A percentile compares a stretch with the other conserved stretches of the same genome.
These are phyloP conservation scores for Ormyrus nitidulus DNA, from an alignment of 2,888 invertebrate genomes.

Conservation along the genomic window DNA sequence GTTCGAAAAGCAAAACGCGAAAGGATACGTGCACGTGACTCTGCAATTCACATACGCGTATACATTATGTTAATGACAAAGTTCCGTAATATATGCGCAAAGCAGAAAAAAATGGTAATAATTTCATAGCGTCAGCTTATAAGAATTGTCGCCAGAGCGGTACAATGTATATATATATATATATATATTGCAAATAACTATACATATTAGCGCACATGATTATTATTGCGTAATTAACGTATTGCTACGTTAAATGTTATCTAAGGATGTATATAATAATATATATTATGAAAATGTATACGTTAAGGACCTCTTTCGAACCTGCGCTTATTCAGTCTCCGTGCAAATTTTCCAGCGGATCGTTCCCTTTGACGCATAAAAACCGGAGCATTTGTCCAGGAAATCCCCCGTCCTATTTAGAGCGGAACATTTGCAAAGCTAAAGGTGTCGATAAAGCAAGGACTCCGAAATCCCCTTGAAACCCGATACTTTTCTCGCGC, in stretches of 20 bases:
- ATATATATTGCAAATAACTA: conserved; percentile 9
- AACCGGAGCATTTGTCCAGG: too few relatives aligned
- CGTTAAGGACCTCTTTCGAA: conserved; percentile 61
- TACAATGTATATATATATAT: conserved; percentile 8
- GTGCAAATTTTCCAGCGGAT: conserved; percentile 17
- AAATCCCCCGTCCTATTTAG: too few relatives aligned
- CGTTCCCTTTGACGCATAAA: too few relatives aligned
- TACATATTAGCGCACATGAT: conserved; percentile 13
- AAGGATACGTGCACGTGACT: conserved; percentile 18
- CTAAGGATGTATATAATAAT: conserved; percentile 28
- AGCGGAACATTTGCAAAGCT: too few relatives aligned
- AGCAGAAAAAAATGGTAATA: conserved; percentile 15
- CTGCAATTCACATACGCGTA: conserved; percentile 10
- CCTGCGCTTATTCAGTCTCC: conserved; percentile 46
- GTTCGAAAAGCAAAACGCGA: conserved; percentile 31
- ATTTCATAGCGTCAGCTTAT: conserved; percentile 13
- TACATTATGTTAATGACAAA: conserved; percentile 26
- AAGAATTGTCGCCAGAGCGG: conserved; percentile 3
- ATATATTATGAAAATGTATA: conserved; percentile 61
- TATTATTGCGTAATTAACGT: conserved; percentile 8
- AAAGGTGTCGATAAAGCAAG: too few relatives aligned
- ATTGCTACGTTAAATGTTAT: conserved; percentile 21
- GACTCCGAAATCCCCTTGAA: not conserved
- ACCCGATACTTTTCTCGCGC: not conserved
- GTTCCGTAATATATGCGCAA: conserved; percentile 13